Base-by-base conservation (phyloP, 2,797 vertebrate species). In the Aplochiton taeniatus region DNA sequence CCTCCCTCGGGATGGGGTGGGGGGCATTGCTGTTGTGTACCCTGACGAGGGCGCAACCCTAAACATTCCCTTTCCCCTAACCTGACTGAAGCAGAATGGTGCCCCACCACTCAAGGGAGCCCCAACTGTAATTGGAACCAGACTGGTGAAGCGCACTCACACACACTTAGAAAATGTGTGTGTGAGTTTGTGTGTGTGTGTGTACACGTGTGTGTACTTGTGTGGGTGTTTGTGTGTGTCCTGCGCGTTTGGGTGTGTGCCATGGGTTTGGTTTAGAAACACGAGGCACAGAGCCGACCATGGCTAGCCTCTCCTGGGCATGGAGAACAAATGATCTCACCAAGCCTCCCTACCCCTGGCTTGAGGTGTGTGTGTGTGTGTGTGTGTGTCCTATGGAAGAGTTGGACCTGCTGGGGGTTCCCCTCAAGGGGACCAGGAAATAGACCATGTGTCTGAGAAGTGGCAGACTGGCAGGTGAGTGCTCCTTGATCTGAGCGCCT, bases 401-500 rank as follows among this genome's bases (percentile, higher is more conserved):
- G 48, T 9, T 16, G n/a, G 60, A 6, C 6, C 31, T 31, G 31
- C 31, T 6, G 6, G 31, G 31, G 31, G 31, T 31, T 31, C 31
- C 31, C 47, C 10, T 16, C 17, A 51, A 11, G 9, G 50, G 31
- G 14, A 41, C 17, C 47, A 42, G 20, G 47, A 31, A 50, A 50
- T 41, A 42, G n/a, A 50, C 60, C 58, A 9, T 45, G 31, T 31
- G 31, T 31, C 17, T 12, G 58, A 60, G 47, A 42, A 61, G 60
- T 51, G 60, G 60, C 49, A 41, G 8, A 61, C 47, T 51, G 60
- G 60, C 49, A 41, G 8, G 60, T 49, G 50, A 42, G 60, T 42
- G 19, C 11, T 43, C 14, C 1, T 48, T 1, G 10, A 31, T 2
- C 31, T 13, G 12, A n/a, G 45, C 17, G 48, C 1, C 8, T 13